phyloP scores from a whole-genome alignment of 37 sponge, comb jelly and placozoan genomes.

The Oopsacas minuta region DNA sequence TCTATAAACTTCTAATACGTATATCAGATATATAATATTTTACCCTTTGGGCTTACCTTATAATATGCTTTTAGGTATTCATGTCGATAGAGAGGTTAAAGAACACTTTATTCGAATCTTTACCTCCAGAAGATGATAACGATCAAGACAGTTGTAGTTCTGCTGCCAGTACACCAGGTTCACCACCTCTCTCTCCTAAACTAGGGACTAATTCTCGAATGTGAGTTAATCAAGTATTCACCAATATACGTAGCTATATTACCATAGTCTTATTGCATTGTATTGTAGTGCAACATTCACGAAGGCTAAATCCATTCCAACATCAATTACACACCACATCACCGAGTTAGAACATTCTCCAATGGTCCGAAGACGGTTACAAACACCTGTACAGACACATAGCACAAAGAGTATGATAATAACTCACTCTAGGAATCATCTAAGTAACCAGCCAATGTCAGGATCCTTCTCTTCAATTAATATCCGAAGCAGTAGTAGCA shows the following conservation, averaged over 20 bases:
- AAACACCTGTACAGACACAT: background rate
- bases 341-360: background rate
- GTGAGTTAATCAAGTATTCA: background rate
- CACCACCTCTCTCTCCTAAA: background rate
- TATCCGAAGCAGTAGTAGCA: background rate
- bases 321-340: background rate
- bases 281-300: background rate
- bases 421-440: background rate
- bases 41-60: too few species aligned
- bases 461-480: background rate
- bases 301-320: background rate
- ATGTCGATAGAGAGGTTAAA: background rate
- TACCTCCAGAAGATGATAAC: background rate
- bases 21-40: too few species aligned
- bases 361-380: background rate
- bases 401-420: background rate
- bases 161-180: background rate
- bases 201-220: background rate
- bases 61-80: background rate
- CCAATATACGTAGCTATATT: background rate
- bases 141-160: background rate
- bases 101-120: background rate
- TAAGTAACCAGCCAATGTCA: background rate
- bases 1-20: too few species aligned
- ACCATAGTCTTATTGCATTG: background rate